Percentiles rank a stretch among this genome's conserved stretches.
phyloP scores from a whole-genome alignment of 2,797 vertebrate genomes.

The Anguilla anguilla region DNA sequence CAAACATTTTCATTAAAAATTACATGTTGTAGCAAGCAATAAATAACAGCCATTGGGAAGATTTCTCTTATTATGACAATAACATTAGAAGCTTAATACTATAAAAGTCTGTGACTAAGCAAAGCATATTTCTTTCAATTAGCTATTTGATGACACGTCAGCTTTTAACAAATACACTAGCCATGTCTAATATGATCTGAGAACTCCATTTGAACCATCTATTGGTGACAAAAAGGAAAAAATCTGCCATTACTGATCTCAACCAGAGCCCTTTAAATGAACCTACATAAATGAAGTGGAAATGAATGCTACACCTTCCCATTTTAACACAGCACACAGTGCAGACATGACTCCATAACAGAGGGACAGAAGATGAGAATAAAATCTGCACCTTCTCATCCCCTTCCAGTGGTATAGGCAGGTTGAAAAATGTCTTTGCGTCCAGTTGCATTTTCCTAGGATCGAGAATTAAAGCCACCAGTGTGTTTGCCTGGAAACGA shows the following conservation, averaged over 20 bases:
- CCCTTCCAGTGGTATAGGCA: not conserved
- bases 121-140: not conserved
- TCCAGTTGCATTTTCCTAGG: not conserved
- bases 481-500: not conserved
- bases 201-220: not conserved
- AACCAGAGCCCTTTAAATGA: not conserved
- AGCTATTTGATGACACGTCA: not conserved
- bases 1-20: not conserved
- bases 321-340: conserved; percentile 2
- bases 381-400: not conserved
- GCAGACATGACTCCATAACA: not conserved
- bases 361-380: not conserved
- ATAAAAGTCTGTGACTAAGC: not conserved
- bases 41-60: not conserved
- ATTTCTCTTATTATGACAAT: not conserved
- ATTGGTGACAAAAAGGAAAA: not conserved
- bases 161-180: not conserved
- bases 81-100: not conserved
- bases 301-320: not conserved
- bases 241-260: not conserved
- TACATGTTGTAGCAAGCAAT: not conserved
- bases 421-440: not conserved
- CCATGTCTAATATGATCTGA: not conserved
- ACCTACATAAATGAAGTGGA: not conserved
- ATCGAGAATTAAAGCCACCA: not conserved